Evolutionary conservation across 2,797 vertebrate genomes (phyloP), one percentile per base, ranked within the genome.

Genomic region (Limosa lapponica): DNA sequence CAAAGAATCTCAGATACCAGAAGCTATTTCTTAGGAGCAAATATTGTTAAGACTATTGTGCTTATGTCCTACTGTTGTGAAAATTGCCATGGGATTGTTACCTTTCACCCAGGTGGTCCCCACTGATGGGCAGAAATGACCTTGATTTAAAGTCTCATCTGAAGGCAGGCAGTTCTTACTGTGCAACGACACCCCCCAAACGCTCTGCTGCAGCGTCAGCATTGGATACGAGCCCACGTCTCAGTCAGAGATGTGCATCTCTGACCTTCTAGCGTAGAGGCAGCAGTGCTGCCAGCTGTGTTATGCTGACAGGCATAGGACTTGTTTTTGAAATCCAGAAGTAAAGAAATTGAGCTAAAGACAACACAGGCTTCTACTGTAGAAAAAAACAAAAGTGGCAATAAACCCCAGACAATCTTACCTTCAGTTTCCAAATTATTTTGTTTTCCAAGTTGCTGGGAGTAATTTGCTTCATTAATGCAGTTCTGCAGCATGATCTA

Each of bases 281-380:
- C 89, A 85, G 34, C 75, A 59, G 87, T 43, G 66, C 85, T 87
- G 87, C 96, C 95, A 98, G 96, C 92, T 97, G 95, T 96, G 94
- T 54, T 91, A 3, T 52, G 81, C 95, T 96, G 95, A 95, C 82
- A 89, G 94, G 87, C 72, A 48, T 58, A 77, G 82, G 85, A 64
- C 66, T 96, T 81, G 57, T 8, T 94, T 96, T 92, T 89, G 64
- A 59, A 83, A 95, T 73, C 54, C 23, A 70, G 41, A 75, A 70
- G 48, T 30, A 73, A 58, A 94, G 80, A 95, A 95, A 95, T 77
- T 59, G 70, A 95, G 65, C 46, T 65, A 85, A 95, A 87, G 37
- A 69, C 61, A 69, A 34, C 20, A 25, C 48, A 67, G 48, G 6
- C 11, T 77, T 82, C 34, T 39, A 16, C 28, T 44, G 34, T 49